phyloP scores from a whole-genome alignment of 2,113 vertebrate species.

The Xyliphius kryptos region DNA sequence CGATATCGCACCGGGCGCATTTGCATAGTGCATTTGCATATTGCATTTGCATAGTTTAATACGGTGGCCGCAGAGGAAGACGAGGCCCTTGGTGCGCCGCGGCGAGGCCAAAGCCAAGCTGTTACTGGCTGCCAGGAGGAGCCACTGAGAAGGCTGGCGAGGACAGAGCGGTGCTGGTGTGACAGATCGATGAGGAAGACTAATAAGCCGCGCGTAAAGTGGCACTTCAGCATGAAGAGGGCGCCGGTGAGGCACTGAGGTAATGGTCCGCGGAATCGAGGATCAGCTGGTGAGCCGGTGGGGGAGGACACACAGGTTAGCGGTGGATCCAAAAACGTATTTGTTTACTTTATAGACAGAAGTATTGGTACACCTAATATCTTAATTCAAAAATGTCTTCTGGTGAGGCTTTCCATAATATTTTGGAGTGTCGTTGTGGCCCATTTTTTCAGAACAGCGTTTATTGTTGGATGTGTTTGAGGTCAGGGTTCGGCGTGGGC shows the following conservation, averaged over 20 bases:
- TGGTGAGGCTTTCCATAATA: too few species aligned
- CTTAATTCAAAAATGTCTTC: too few species aligned
- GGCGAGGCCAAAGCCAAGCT: slow-evolving; percentile 58
- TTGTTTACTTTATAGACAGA: too few species aligned
- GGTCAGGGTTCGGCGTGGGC: too few species aligned
- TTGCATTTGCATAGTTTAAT: slow-evolving; percentile 31
- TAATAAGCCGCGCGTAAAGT: slow-evolving; percentile 48
- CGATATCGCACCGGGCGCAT: slow-evolving; percentile 12
- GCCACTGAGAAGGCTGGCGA: slow-evolving; percentile 68
- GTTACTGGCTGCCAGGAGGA: slow-evolving; percentile 70
- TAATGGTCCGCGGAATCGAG: too few species aligned
- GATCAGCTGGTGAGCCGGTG: slow-evolving; percentile 41
- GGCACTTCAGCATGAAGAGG: slow-evolving; percentile 52
- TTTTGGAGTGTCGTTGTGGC: too few species aligned
- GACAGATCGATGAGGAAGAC: slow-evolving; percentile 60
- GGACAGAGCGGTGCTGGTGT: slow-evolving; percentile 59
- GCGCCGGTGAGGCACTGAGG: not conserved
- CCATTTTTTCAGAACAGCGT: too few species aligned
- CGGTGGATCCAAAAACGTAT: too few species aligned
- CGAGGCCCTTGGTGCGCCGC: slow-evolving; percentile 55
- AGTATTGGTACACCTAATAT: too few species aligned
- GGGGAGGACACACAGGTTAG: too few species aligned
- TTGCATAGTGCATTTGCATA: slow-evolving; percentile 31
- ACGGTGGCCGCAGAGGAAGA: slow-evolving; percentile 53
- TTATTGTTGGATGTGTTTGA: too few species aligned